A percentile compares a stretch with the other conserved stretches of the same genome.
Conservation (phyloP, 2,113 vertebrate species). For the Alligator sinensis region DNA sequence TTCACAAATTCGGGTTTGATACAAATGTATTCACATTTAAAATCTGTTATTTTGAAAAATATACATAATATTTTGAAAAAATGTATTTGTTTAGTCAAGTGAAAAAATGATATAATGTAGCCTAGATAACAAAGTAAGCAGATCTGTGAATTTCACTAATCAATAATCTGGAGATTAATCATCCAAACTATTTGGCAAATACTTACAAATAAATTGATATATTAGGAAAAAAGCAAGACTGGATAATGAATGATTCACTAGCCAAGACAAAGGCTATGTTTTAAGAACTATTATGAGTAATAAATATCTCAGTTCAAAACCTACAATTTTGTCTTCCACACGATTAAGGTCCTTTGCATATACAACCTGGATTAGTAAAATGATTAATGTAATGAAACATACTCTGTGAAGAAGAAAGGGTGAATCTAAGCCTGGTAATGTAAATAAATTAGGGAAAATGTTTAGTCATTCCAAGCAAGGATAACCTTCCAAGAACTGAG, state of each 20-base stretch:
- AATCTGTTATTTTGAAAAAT: not conserved
- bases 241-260: not conserved
- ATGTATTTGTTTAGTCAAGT: not conserved
- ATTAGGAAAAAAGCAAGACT: constrained; percentile 5
- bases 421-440: not conserved
- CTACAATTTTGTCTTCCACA: not conserved
- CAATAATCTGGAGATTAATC: not conserved
- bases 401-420: not conserved
- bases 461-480: not conserved
- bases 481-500: not conserved
- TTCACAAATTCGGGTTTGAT: not conserved
- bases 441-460: not conserved
- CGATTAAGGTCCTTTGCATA: rapidly evolving
- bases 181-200: not conserved
- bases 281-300: not conserved
- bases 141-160: not conserved
- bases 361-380: not conserved
- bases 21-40: not conserved
- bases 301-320: not conserved
- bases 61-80: not conserved
- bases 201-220: not conserved
- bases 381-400: not conserved
- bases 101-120: not conserved
- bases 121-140: not conserved
- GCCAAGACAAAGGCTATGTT: not conserved